Conservation (phyloP, 2,888 invertebrate genomes). For the Cerastis leucographa region DNA sequence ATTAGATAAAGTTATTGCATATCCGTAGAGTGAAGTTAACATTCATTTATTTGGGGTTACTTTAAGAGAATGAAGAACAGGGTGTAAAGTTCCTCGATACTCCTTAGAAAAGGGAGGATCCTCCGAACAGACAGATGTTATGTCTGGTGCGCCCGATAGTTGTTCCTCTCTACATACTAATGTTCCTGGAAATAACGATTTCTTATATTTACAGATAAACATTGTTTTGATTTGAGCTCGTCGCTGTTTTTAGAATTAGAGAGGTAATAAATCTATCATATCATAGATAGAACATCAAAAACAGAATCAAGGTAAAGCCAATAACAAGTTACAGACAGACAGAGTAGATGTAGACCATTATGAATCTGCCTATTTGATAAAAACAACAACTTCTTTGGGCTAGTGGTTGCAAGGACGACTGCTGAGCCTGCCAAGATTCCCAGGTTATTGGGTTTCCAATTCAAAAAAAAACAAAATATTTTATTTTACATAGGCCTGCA, state of each 20-base stretch:
- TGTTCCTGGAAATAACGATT: neutral
- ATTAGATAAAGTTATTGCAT: conserved; percentile 6
- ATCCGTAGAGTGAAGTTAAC: neutral
- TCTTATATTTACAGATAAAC: neutral
- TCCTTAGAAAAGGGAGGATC: too few relatives aligned
- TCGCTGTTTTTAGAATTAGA: neutral
- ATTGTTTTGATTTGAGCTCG: neutral
- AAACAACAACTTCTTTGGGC: neutral
- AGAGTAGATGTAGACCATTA: neutral
- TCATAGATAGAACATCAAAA: neutral
- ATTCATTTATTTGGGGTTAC: neutral
- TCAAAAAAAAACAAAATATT: too few relatives aligned
- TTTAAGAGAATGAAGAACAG: too few relatives aligned
- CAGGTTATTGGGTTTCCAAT: neutral
- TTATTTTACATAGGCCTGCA: too few relatives aligned
- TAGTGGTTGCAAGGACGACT: neutral
- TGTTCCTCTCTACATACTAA: too few relatives aligned
- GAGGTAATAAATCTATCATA: neutral
- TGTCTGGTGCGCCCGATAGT: too few relatives aligned
- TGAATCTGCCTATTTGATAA: neutral
- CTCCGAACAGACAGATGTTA: too few relatives aligned
- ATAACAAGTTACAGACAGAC: neutral
- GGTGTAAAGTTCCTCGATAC: too few relatives aligned
- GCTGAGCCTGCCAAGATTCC: neutral
- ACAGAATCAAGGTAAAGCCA: neutral